Evolutionary conservation across 1,140 invertebrate species (phyloP), one percentile per base, ranked within the genome.

Genomic region (Homalodisca vitripennis): DNA sequence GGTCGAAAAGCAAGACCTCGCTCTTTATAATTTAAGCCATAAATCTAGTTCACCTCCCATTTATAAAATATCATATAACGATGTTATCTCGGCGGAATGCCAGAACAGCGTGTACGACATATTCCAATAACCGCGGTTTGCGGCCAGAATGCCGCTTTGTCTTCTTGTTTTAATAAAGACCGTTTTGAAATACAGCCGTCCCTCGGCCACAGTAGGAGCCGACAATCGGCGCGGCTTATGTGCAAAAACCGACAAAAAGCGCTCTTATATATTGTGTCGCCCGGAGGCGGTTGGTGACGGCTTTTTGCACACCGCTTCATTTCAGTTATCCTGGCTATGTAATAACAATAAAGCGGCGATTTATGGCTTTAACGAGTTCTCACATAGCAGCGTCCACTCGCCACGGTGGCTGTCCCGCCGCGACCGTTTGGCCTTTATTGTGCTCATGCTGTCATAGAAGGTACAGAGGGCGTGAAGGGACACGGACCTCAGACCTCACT

Each of bases 271-370:
- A 66, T 47, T 66, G 63, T 66, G 34, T 66, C 14, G 63, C 22
- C 24, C 17, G 34, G n/a, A 22, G 55, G 32, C 63, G 41, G 27
- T 66, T 66, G 47, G 63, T 66, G 63, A 66, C 63, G 41, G 32
- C 32, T 66, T 66, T 66, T 66, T 66, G 41, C 24, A 22, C 26
- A 34, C 10, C 32, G 55, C 55, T 47, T 3, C 63, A 46, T 66
- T 66, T 66, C 41, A 27, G 34, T 24, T 47, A 46, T 46, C 3
- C 63, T n/a, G 29, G 63, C 63, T 66, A 66, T 46, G 63, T 66
- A 66, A 66, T 66, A 66, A 66, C 63, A 66, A 66, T 66, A 66
- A 66, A 66, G 63, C 41, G 22, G 34, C 31, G 10, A 66, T 66
- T 66, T 66, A 66, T 66, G 63, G 47, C 47, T 66, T 46, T 46